Percentiles rank a stretch among this genome's conserved stretches.
Evolutionary conservation across 2,113 vertebrate species (phyloP).

Genomic region (Ranitomeya variabilis): DNA sequence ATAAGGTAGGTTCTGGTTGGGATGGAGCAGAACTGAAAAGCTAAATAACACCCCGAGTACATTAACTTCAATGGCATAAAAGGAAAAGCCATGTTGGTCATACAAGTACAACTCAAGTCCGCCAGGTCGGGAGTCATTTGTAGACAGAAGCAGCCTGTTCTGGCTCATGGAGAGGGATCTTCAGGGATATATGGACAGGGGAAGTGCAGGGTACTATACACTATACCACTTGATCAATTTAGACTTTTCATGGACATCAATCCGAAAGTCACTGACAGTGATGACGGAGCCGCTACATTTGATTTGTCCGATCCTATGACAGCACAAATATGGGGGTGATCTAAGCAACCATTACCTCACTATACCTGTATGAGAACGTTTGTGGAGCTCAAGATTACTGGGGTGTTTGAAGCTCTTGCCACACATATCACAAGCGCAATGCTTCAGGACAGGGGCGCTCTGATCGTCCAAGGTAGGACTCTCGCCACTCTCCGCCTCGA

Average conservation of each 20-base stretch:
- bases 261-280: neutral
- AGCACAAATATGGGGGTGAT: neutral
- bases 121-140: too few species aligned
- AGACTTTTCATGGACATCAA: neutral
- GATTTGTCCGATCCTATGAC: neutral
- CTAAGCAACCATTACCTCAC: constrained; percentile 56
- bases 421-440: constrained; percentile 87
- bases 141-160: too few species aligned
- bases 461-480: constrained; percentile 63
- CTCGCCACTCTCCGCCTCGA: constrained; percentile 61
- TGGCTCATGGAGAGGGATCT: too few species aligned
- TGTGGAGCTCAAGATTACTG: constrained; percentile 96
- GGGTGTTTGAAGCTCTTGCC: constrained; percentile 96
- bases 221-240: too few species aligned
- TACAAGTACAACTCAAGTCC: neutral
- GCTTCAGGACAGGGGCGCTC: constrained; percentile 71
- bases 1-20: too few species aligned
- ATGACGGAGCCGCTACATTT: too few species aligned
- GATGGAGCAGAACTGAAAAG: too few species aligned
- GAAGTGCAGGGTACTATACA: too few species aligned
- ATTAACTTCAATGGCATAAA: too few species aligned
- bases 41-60: too few species aligned
- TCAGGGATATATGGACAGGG: too few species aligned
- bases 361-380: constrained; percentile 94
- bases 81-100: neutral